Conservation (phyloP, 2,888 invertebrate genomes). For the Carterocephalus palaemon region DNA sequence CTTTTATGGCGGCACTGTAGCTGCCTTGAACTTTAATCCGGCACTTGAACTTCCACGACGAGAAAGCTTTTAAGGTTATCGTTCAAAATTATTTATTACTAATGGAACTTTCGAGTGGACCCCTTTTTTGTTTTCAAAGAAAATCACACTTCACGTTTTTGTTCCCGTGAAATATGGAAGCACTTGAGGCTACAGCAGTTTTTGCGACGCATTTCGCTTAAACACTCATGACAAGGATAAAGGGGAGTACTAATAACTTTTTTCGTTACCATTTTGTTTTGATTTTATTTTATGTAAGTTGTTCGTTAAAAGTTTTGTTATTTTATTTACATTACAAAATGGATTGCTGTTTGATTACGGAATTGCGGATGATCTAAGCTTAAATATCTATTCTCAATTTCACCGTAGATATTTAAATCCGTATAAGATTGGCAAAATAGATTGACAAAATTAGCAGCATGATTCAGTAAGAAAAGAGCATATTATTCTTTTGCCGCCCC, state of each 20-base stretch:
- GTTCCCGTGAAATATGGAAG: conserved; percentile 50
- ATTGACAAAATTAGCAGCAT: too few relatives aligned
- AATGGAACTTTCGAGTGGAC: conserved; percentile 57
- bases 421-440: too few relatives aligned
- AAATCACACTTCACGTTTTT: conserved; percentile 37
- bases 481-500: too few relatives aligned
- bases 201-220: conserved; percentile 17
- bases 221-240: conserved; percentile 18
- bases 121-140: conserved; percentile 40
- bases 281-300: not conserved
- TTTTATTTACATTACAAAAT: too few relatives aligned
- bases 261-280: not conserved
- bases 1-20: conserved; percentile 18
- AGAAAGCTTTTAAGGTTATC: conserved; percentile 72
- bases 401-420: too few relatives aligned
- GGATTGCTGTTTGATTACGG: too few relatives aligned
- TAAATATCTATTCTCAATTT: too few relatives aligned
- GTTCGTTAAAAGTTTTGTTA: not conserved
- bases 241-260: conserved; percentile 8
- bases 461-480: too few relatives aligned
- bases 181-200: conserved; percentile 42
- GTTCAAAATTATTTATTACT: conserved; percentile 66
- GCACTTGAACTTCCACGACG: conserved; percentile 51
- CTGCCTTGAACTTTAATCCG: conserved; percentile 52
- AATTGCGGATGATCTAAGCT: too few relatives aligned